phyloP scores from a whole-genome alignment of 2,888 invertebrate species.

The Ormia ochracea region DNA sequence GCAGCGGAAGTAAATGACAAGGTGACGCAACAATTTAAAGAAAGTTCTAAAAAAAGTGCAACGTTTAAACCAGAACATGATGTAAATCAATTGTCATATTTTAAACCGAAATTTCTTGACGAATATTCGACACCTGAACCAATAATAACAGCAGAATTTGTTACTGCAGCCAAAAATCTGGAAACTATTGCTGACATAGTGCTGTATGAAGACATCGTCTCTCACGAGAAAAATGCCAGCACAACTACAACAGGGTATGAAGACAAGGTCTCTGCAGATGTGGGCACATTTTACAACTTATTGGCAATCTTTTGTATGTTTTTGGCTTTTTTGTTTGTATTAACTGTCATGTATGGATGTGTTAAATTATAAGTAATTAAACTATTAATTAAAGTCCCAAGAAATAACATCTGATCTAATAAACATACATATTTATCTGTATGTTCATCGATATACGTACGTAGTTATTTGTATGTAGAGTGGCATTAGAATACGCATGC shows the following conservation, averaged over 20 bases:
- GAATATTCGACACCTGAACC: background rate
- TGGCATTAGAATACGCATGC: too few relatives aligned
- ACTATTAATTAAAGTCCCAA: too few relatives aligned
- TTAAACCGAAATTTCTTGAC: background rate
- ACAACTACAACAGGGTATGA: background rate
- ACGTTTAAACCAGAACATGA: background rate
- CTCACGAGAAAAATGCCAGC: background rate
- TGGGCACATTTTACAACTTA: background rate
- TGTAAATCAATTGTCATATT: background rate
- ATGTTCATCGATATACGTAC: too few relatives aligned
- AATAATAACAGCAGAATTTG: background rate
- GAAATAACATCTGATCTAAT: too few relatives aligned
- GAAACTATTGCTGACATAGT: background rate
- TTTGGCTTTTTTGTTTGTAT: conserved; percentile 13
- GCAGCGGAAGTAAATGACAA: background rate
- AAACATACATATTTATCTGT: too few relatives aligned
- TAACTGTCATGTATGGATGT: conserved; percentile 1
- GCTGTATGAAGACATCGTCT: background rate
- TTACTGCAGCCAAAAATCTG: background rate
- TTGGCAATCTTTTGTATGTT: background rate
- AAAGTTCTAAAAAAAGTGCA: background rate
- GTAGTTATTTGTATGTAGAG: too few relatives aligned
- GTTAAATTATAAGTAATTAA: conserved; percentile 9
- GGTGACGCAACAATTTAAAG: background rate
- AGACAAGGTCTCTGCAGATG: background rate